Evolutionary conservation across 1,140 invertebrate species (phyloP).

Genomic region (Lanistes nyassanus): DNA sequence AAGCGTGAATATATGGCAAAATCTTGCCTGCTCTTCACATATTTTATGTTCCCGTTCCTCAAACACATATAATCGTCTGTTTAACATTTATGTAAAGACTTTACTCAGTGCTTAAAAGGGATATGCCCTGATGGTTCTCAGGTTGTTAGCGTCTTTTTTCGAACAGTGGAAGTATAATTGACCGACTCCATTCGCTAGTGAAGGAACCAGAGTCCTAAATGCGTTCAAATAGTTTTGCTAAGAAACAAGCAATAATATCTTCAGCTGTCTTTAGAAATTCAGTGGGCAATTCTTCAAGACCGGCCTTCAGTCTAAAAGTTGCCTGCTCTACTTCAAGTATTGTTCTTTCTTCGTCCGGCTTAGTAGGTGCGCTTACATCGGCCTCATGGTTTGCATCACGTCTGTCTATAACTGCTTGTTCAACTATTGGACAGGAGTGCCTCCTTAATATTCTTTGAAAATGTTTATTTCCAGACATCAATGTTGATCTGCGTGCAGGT

Average conservation of each 20-base stretch:
- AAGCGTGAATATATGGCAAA: neutral
- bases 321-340: neutral
- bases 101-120: no score
- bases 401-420: neutral
- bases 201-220: neutral
- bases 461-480: neutral
- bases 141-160: neutral
- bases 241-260: neutral
- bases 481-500: neutral
- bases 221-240: neutral
- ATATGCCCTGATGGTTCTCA: neutral
- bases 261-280: neutral
- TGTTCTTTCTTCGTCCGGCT: neutral
- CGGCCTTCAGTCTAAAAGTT: constrained; percentile 1
- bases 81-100: neutral
- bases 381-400: neutral
- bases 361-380: no score
- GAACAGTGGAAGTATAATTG: neutral
- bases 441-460: neutral
- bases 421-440: neutral
- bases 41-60: constrained; percentile 1
- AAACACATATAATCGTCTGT: neutral
- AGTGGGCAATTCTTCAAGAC: neutral
- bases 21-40: neutral
- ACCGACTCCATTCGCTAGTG: neutral